Base-by-base conservation (phyloP, 1,140 invertebrate species). In the Tenebrio molitor region DNA sequence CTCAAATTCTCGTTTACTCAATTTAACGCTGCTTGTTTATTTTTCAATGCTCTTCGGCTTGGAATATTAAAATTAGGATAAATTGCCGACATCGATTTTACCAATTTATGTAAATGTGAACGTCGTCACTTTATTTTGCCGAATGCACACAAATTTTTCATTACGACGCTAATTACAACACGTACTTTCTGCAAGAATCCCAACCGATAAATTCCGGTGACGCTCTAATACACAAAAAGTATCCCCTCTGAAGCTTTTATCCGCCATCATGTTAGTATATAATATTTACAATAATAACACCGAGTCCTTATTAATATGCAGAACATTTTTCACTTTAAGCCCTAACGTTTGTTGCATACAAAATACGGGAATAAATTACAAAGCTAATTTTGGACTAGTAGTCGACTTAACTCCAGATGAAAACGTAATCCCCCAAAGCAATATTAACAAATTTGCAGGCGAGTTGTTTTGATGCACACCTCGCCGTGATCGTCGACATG, bases 291-390 rank as follows among this genome's bases (percentile, higher is more conserved):
- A 58, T 58, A 17, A 58, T 58, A 58, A 58, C 50, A 25, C 2
- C 21, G 15, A 25, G n/a, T n/a, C 23, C 50, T 58, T 58, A 15
- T 58, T 58, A 58, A 58, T 58, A 58, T 58, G 50, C 50, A 25
- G 50, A 58, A 29, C 50, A 58, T 58, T 58, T 58, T 58, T 58
- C 50, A 58, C n/a, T 58, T 58, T 58, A 58, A 58, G 50, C 50
- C 12, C 12, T 29, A 58, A 58, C 50, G 50, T 58, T 58, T 58
- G 50, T 58, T 25, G 50, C 50, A 58, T 58, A 29, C 12, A 58
- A 29, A 58, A 58, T 25, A 12, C 21, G 12, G 19, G 50, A 58
- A 58, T 58, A 58, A 58, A 58, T 58, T 58, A 58, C 23, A 29
- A 58, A 58, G 50, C 23, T 58, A 58, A 58, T 58, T 58, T 58